These are phyloP conservation scores for Ashinkailepas kermadecensis DNA, from an alignment of 2,888 invertebrate genomes.

Conservation along the genomic window DNA sequence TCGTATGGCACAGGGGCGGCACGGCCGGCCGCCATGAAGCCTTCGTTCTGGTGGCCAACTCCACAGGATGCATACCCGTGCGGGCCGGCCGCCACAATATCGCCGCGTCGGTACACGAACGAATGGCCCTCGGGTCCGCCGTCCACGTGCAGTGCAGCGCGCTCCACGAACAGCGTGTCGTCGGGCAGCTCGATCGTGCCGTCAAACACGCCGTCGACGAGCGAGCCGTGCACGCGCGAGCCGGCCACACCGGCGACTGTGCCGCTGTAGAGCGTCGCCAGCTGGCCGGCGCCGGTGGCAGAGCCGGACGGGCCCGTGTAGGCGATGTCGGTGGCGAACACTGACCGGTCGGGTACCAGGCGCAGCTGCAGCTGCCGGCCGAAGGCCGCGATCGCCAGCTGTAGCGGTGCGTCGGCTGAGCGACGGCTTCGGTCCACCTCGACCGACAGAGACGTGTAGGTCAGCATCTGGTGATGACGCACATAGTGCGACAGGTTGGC, in stretches of 20 bases:
- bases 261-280: not conserved
- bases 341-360: not conserved
- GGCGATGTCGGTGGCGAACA: not conserved
- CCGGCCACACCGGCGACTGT: not conserved
- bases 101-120: not conserved
- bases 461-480: not conserved
- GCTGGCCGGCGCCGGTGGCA: not conserved
- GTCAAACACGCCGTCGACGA: constrained; percentile 8
- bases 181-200: not conserved
- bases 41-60: not conserved
- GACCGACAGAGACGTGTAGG: not conserved
- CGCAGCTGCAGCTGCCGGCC: not conserved
- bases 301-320: not conserved
- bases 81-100: not conserved
- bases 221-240: not conserved
- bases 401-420: not conserved
- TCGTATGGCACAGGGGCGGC: not conserved
- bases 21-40: not conserved
- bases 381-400: not conserved
- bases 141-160: not conserved
- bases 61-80: not conserved
- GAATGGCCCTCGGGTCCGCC: not conserved
- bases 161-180: constrained; percentile 6
- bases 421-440: not conserved
- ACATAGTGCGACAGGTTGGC: not conserved